These are phyloP conservation scores for Griposia aprilina DNA, from an alignment of 2,888 invertebrate species.

Conservation along the genomic window DNA sequence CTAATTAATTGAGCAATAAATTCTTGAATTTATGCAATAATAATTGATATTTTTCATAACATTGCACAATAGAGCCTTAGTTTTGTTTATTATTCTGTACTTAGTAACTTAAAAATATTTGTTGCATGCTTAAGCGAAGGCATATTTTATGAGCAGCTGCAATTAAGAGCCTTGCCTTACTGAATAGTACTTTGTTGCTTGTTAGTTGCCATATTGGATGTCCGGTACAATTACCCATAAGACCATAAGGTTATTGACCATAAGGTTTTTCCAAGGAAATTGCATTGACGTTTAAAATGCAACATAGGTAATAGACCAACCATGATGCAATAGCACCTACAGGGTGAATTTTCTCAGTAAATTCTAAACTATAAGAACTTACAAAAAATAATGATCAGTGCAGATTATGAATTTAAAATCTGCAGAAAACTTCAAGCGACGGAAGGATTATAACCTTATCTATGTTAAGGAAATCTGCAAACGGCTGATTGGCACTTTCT, in stretches of 20 bases:
- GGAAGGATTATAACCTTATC: too few species aligned
- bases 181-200: background rate
- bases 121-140: slow-evolving; percentile 33
- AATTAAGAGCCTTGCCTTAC: background rate
- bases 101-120: background rate
- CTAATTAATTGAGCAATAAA: background rate
- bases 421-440: too few species aligned
- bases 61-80: slow-evolving; percentile 15
- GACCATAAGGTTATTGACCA: too few species aligned
- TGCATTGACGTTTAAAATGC: background rate
- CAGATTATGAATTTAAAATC: slow-evolving; percentile 1
- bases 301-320: background rate
- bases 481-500: background rate
- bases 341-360: background rate
- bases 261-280: background rate
- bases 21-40: background rate
- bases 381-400: background rate
- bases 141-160: background rate
- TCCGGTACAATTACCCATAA: background rate
- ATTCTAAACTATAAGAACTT: background rate
- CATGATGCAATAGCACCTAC: background rate
- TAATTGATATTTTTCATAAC: slow-evolving; percentile 4
- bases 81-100: slow-evolving; percentile 1
- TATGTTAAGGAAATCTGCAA: background rate
- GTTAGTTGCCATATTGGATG: background rate